Evolutionary conservation across 2,113 vertebrate species (phyloP).

Genomic region (Peucedramus taeniatus): DNA sequence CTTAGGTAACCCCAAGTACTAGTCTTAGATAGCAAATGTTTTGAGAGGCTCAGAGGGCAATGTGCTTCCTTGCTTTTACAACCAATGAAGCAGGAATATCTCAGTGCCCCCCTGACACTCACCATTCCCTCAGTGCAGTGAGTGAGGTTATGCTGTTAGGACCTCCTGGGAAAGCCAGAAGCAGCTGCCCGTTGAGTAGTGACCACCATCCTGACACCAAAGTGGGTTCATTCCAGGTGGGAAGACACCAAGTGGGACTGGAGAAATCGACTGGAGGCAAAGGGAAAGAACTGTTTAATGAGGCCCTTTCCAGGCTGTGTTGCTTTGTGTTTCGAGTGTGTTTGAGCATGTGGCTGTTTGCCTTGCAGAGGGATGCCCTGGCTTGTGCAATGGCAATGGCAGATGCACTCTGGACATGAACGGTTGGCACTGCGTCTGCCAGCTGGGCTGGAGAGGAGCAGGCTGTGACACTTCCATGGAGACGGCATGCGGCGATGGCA

Average conservation of each 20-base stretch:
- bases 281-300: neutral
- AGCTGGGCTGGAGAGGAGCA: constrained; percentile 95
- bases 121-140: neutral
- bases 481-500: constrained; percentile 90
- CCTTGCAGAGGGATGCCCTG: constrained; percentile 94
- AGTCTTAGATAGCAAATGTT: neutral
- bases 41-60: neutral
- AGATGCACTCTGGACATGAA: constrained; percentile 95
- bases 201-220: neutral
- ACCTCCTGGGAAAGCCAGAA: neutral
- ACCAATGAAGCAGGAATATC: neutral
- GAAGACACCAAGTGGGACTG: neutral
- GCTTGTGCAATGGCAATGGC: constrained; percentile 95
- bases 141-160: neutral
- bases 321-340: neutral
- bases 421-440: constrained; percentile 97
- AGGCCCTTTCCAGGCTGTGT: neutral
- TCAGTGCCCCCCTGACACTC: neutral
- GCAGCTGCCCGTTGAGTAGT: neutral
- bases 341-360: neutral
- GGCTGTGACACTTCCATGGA: constrained; percentile 98
- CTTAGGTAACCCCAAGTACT: neutral
- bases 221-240: neutral
- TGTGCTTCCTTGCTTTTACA: neutral
- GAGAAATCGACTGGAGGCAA: neutral